Evolutionary conservation across 64 coral and sea anemone genomes (phyloP), one percentile per base, ranked within the genome.

Genomic region (Porites australiensis): DNA sequence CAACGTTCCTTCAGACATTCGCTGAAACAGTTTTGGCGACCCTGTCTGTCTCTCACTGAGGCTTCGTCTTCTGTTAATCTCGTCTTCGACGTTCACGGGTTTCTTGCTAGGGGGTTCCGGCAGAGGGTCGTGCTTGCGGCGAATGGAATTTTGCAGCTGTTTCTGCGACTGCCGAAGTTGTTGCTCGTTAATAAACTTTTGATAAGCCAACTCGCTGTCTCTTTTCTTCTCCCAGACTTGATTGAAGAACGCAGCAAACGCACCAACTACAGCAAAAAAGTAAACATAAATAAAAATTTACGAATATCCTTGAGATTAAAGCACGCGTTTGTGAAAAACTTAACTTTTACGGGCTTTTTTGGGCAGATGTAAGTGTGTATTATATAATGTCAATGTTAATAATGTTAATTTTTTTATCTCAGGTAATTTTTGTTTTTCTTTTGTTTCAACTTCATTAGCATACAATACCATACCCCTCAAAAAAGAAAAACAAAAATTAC

Each of bases 171-270:
- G 71, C 15, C 95, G 95, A 19, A 82, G 64, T 9, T 77, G 51
- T 78, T 97, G 95, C 78, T 97, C 95, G 3, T 87, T 72, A 2
- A 94, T 48, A 57, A 96, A 96, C 6, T 91, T 76, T 7, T 77
- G 16, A 51, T 99, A 99, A 0, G 94, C 98, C n/a, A 77, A 77
- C 49, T 99, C 98, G 61, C 91, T 96, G 13, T 99, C 98, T 47
- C 78, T 45, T 57, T 94, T 99, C 85, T 96, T 99, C 8, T 99
- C 94, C 98, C 98, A 99, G 8, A 93, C 94, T 72, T 93, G 91
- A 21, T 99, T 92, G 62, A 99, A 99, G 58, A 99, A 99, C 8
- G 94, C 88, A 89, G 98, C 83, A 71, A 99, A 99, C 3, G 90
- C 86, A 16, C 98, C 98, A 88, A 87, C 98, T 99, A 63, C 6